phyloP scores from a whole-genome alignment of 2,888 invertebrate species.

The Mythimna loreyi region DNA sequence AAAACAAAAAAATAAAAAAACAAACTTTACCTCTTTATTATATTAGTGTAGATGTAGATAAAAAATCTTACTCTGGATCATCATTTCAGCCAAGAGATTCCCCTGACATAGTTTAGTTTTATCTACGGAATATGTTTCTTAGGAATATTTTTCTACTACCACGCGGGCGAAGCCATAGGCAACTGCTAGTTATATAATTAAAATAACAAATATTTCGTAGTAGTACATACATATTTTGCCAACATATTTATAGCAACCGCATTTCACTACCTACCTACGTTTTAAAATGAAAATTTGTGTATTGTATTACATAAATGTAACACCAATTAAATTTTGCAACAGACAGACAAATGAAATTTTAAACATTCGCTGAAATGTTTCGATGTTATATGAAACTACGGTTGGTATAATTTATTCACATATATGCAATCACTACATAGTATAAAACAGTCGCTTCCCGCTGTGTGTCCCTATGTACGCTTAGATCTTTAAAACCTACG shows the following conservation, averaged over 20 bases:
- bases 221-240: background rate
- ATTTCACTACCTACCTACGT: background rate
- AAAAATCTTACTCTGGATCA: no score
- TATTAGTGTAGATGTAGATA: no score
- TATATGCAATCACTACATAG: background rate
- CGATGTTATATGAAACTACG: background rate
- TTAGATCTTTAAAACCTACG: no score
- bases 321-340: conserved; percentile 20
- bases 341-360: conserved; percentile 5
- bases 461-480: no score
- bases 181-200: background rate
- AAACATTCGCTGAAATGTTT: conserved; percentile 12
- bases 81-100: no score
- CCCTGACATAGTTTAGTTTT: no score
- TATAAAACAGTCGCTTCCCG: no score
- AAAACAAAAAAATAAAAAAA: no score
- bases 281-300: background rate
- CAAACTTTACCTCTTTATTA: no score
- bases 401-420: background rate
- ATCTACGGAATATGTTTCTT: no score
- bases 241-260: background rate
- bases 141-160: no score
- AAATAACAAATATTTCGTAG: no score
- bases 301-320: background rate
- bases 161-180: background rate